Evolutionary conservation across 2,797 vertebrate genomes (phyloP).

Genomic region (Sebastolobus altivelis): DNA sequence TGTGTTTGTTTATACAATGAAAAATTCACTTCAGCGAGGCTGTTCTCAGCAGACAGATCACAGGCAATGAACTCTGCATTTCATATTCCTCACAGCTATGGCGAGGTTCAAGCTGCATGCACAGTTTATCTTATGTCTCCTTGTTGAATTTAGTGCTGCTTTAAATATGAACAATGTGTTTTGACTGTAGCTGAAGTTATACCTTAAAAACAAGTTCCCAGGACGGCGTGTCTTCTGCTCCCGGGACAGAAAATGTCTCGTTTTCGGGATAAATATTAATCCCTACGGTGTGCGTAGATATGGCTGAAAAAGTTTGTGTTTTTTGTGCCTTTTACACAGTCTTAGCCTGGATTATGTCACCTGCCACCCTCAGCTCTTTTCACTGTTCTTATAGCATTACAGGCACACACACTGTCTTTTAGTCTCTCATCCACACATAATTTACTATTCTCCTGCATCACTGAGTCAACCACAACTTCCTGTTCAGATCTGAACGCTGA

Average conservation of each 20-base stretch:
- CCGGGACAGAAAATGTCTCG: neutral
- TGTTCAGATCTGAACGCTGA: slow-evolving; percentile 24
- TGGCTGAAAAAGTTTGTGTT: neutral
- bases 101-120: neutral
- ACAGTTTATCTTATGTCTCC: neutral
- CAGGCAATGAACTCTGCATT: no score
- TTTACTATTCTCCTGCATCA: neutral
- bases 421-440: slow-evolving; percentile 13
- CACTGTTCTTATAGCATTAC: slow-evolving; percentile 10
- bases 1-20: no score
- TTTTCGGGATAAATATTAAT: neutral
- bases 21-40: no score
- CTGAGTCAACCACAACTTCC: slow-evolving; percentile 27
- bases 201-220: neutral
- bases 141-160: neutral
- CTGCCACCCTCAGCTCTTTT: slow-evolving; percentile 5
- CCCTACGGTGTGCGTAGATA: neutral
- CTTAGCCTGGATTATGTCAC: slow-evolving; percentile 21
- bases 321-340: neutral
- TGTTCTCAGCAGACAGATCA: no score
- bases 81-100: neutral
- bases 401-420: slow-evolving; percentile 13
- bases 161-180: neutral
- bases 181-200: neutral
- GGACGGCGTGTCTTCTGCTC: neutral